Conservation (phyloP, 2,888 invertebrate species). For the Noctua janthe region DNA sequence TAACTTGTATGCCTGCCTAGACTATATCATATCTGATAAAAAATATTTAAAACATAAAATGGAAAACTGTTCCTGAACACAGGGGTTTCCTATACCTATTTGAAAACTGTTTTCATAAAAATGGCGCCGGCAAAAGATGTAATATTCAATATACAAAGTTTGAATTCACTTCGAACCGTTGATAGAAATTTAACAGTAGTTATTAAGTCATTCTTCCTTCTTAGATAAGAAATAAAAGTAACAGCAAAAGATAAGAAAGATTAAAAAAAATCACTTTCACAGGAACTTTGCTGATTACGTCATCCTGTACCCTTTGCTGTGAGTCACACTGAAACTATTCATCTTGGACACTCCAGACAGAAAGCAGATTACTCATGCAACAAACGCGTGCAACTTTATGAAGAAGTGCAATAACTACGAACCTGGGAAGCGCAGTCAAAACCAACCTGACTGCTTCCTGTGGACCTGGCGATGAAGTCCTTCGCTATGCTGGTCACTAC, state of each 20-base stretch:
- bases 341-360: conserved; percentile 58
- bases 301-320: conserved; percentile 42
- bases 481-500: conserved; percentile 91
- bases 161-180: neutral
- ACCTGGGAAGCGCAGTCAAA: conserved; percentile 89
- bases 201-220: neutral
- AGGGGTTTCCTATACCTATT: neutral
- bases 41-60: too few relatives aligned
- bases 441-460: conserved; percentile 93
- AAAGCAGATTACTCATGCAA: conserved; percentile 70
- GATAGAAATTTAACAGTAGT: neutral
- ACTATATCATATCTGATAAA: neutral
- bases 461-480: conserved; percentile 92
- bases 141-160: neutral
- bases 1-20: neutral
- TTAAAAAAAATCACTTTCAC: neutral
- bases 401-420: conserved; percentile 82
- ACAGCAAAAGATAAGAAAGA: conserved; percentile 37
- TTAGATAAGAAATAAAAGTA: conserved; percentile 19
- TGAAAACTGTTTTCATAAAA: neutral
- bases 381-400: conserved; percentile 81
- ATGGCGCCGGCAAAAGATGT: too few relatives aligned
- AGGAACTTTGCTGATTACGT: conserved; percentile 38
- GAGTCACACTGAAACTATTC: conserved; percentile 54
- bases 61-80: neutral